phyloP scores from a whole-genome alignment of 1,140 invertebrate genomes.

The Belonocnema kinseyi region DNA sequence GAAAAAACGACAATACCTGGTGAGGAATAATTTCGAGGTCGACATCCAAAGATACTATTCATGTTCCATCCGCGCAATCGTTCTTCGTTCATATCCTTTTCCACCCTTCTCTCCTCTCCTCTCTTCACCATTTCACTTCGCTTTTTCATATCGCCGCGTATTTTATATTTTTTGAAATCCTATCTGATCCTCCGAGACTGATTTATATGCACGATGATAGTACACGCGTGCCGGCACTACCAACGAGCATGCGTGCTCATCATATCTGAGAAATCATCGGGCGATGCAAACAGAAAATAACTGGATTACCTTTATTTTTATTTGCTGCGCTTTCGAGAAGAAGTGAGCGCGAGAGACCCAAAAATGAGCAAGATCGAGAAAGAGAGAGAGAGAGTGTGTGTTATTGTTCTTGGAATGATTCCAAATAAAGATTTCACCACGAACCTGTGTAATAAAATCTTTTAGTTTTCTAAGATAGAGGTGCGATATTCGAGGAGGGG shows the following conservation, averaged over 20 bases:
- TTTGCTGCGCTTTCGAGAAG: slow-evolving; percentile 60
- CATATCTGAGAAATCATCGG: slow-evolving; percentile 73
- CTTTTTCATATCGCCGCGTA: slow-evolving; percentile 68
- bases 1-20: background rate
- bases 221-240: slow-evolving; percentile 74
- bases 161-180: slow-evolving; percentile 73
- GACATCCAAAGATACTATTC: slow-evolving; percentile 36
- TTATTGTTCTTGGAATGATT: slow-evolving; percentile 77
- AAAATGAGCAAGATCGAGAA: slow-evolving; percentile 25
- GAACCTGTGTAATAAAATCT: slow-evolving; percentile 75
- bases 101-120: slow-evolving; percentile 28
- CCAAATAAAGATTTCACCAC: slow-evolving; percentile 75
- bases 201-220: slow-evolving; percentile 74
- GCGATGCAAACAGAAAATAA: slow-evolving; percentile 73
- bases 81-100: slow-evolving; percentile 45
- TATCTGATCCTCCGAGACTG: slow-evolving; percentile 73
- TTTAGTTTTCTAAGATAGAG: slow-evolving; percentile 51
- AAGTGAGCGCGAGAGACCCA: slow-evolving; percentile 42
- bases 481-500: background rate
- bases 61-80: slow-evolving; percentile 31
- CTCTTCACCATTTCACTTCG: slow-evolving; percentile 48
- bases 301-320: slow-evolving; percentile 75
- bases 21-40: slow-evolving; percentile 4
- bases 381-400: slow-evolving; percentile 55
- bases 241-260: slow-evolving; percentile 63